Base-by-base conservation (phyloP, 2,113 vertebrate genomes). In the Muntiacus reevesi region DNA sequence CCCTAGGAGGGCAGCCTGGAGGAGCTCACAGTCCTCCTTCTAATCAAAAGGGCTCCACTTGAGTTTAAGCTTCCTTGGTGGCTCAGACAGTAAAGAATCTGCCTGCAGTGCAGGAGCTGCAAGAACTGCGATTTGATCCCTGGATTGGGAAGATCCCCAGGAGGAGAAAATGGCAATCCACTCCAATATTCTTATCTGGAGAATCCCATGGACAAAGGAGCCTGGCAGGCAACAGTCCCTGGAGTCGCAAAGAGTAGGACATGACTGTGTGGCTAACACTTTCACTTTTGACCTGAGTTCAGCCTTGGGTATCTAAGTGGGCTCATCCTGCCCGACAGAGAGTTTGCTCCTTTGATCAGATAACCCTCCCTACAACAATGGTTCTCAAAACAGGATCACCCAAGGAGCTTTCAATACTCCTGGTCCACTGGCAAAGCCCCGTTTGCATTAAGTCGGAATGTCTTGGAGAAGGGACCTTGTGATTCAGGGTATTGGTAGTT, bases 241-340 rank as follows among this genome's bases (percentile, higher is more conserved):
- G 21, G 36, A 36, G 36, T 71, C 3, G 1, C 36, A 43, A 74
- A 74, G 23, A 74, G 71, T 74, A 40, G 21, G 67, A 19, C 36
- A 40, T 0, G 17, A 36, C 64, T 67, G 33, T 19, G 64, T 21
- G n/a, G 33, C 64, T 67, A 36, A 74, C 67, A 25, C 21, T 40
- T 74, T 40, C 36, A 40, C 67, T 74, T 74, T 25, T 23, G 9
- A 8, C 28, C 21, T 47, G 57, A 62, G 21, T 9, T 62, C 25
- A 52, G 33, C 0, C 14, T 43, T 0, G 6, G 23, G 54, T 40
- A 13, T 12, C 28, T 40, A 14, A 7, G 13, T 12, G 52, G 45
- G 10, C 47, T 82, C 30, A n/a, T 33, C 25, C 21, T 74, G 15
- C 16, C 19, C 25, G 11, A 9, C 17, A 6, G 16, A 78, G 19